Evolutionary conservation across 2,797 vertebrate genomes (phyloP), one percentile per base, ranked within the genome.

Genomic region (Sebastes nivosus): DNA sequence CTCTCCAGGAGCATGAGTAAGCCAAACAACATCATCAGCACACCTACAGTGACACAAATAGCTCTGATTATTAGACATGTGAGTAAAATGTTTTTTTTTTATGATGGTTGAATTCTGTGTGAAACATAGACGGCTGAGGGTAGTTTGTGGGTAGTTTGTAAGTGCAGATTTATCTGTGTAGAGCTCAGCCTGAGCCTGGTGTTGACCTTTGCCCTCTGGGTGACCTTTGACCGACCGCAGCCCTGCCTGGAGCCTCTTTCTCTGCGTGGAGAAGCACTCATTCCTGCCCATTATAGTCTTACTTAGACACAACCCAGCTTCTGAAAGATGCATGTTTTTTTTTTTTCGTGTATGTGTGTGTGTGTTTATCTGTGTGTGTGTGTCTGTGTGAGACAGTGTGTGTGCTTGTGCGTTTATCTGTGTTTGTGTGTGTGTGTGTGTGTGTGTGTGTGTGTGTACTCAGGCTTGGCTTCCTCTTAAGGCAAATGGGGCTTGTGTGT

Each of bases 281-380:
- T 82, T 86, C 83, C 73, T 68, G 68, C 18, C 83, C 74, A 86
- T 91, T 86, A 87, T 64, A 60, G 67, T 78, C 76, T 83, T 77
- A 74, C 77, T 86, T 66, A 76, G 85, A 86, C 81, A 70, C 67
- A 83, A 65, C 57, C 57, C 32, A 29, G 72, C 87, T 75, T 77
- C 80, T 91, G 68, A 93, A 93, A 91, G 74, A 92, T 93, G 82
- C 85, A 91, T 89, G 86, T 27, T 10, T 72, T 82, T 70, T 74
- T 82, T 67, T 29, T 6, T 29, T 29, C 5, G 27, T 29, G 27
- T 82, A 36, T 64, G 59, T 81, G 81, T 77, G 67, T 83, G 61
- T 50, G 55, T 25, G 38, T 57, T 52, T 57, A 24, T 50, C 18
- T 67, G 42, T 30, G 38, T 57, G 52, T 57, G 52, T 57, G 24